Percentiles rank a stretch among this genome's conserved stretches.
phyloP scores from a whole-genome alignment of 2,113 vertebrate species.

The Tursiops truncatus region DNA sequence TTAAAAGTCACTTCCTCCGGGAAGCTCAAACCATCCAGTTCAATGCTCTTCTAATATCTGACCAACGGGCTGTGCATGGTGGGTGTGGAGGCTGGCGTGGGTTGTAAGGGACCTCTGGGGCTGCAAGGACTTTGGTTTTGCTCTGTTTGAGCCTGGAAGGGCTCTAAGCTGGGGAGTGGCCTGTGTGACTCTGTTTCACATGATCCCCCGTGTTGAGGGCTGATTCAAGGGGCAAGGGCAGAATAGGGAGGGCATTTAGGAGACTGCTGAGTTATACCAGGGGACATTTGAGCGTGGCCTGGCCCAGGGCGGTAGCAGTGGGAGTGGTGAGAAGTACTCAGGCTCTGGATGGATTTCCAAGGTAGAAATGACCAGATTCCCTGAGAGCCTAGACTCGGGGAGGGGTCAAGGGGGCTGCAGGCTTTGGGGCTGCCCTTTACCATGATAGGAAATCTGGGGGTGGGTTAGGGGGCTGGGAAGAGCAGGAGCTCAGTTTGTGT shows the following conservation, averaged over 20 bases:
- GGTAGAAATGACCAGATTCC: neutral
- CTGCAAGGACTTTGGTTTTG: neutral
- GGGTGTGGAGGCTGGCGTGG: rapidly evolving
- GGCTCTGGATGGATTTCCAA: neutral
- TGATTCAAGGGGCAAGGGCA: neutral
- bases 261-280: neutral
- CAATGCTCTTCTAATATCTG: neutral
- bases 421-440: too few relatives aligned
- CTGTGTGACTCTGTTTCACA: neutral
- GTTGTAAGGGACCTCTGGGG: neutral
- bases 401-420: neutral
- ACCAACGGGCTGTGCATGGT: neutral
- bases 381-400: neutral
- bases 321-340: neutral
- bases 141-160: neutral
- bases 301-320: too few relatives aligned
- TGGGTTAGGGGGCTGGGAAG: rapidly evolving
- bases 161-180: too few relatives aligned
- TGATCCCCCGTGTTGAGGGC: neutral
- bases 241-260: neutral
- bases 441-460: neutral
- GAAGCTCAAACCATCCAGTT: neutral
- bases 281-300: neutral
- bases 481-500: neutral
- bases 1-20: neutral